These are phyloP conservation scores for crab-eating macaque (Macaca fascicularis) DNA, from an alignment of 2,113 vertebrate genomes.

Conservation along the genomic window DNA sequence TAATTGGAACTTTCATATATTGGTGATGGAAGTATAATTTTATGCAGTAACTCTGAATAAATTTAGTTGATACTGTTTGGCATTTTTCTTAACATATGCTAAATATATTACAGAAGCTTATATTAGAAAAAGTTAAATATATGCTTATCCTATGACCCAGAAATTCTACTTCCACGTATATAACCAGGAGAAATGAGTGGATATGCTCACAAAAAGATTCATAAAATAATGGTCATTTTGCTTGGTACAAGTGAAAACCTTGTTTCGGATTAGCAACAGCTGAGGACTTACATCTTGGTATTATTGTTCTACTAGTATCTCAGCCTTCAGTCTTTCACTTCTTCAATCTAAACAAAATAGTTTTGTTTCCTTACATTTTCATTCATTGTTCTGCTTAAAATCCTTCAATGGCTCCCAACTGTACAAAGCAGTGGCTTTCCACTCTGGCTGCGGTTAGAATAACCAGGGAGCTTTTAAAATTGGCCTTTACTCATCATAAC, in stretches of 20 bases:
- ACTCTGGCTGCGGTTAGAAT: neutral
- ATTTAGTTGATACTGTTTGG: neutral
- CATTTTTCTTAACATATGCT: neutral
- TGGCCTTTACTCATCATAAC: neutral
- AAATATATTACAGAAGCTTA: slow-evolving; percentile 22
- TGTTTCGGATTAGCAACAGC: slow-evolving; percentile 1
- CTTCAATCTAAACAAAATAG: slow-evolving; percentile 33
- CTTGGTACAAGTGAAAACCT: neutral
- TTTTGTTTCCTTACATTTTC: slow-evolving; percentile 30
- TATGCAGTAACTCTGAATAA: neutral
- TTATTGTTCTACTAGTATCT: neutral
- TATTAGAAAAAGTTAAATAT: neutral
- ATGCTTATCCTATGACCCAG: neutral
- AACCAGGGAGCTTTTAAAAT: slow-evolving; percentile 23
- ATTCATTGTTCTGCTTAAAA: slow-evolving; percentile 27
- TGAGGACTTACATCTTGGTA: neutral
- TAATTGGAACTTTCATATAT: neutral
- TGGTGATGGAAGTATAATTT: neutral
- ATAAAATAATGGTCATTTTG: neutral
- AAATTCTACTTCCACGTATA: neutral
- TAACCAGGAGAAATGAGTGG: neutral
- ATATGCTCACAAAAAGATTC: neutral
- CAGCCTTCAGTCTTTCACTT: neutral
- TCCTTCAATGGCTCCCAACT: neutral
- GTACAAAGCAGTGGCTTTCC: neutral